phyloP scores from a whole-genome alignment of 30 jellyfish, hydroid and myxozoan species.

The Cassiopea xamachana region DNA sequence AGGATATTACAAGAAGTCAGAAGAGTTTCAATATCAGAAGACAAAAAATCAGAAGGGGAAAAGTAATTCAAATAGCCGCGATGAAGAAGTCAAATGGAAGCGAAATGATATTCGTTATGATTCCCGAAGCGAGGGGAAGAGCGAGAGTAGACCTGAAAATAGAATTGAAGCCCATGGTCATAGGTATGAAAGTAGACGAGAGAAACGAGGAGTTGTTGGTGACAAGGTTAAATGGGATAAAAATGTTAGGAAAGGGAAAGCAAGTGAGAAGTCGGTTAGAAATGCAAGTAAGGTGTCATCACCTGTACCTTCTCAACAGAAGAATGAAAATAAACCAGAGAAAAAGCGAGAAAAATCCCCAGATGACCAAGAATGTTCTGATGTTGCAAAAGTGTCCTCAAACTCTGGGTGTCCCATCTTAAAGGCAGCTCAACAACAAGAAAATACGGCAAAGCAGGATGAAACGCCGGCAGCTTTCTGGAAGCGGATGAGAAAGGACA shows the following conservation, averaged over 20 bases:
- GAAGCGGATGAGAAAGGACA: slow-evolving; percentile 74
- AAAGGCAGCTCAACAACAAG: slow-evolving; percentile 39
- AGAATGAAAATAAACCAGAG: neutral
- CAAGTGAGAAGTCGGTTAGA: slow-evolving; percentile 29
- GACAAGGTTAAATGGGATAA: slow-evolving; percentile 24
- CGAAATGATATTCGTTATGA: slow-evolving; percentile 47
- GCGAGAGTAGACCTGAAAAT: slow-evolving; percentile 30
- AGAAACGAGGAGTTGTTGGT: slow-evolving; percentile 26
- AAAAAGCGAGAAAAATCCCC: neutral
- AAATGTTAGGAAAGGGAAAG: slow-evolving; percentile 33
- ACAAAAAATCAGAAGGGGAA: slow-evolving; percentile 60
- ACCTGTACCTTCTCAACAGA: slow-evolving; percentile 5
- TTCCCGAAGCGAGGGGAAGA: slow-evolving; percentile 40
- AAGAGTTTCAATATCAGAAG: slow-evolving; percentile 79
- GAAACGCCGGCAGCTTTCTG: slow-evolving; percentile 88
- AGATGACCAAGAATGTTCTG: slow-evolving; percentile 9
- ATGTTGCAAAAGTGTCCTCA: neutral
- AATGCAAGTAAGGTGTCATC: slow-evolving; percentile 32
- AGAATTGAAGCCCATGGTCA: slow-evolving; percentile 8
- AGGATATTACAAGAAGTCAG: slow-evolving; percentile 75
- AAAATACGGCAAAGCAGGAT: slow-evolving; percentile 74
- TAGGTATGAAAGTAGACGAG: slow-evolving; percentile 44
- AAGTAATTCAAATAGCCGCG: slow-evolving; percentile 44
- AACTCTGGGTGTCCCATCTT: slow-evolving; percentile 19
- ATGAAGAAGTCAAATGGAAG: slow-evolving; percentile 43